Evolutionary conservation across 2,797 vertebrate species (phyloP), one percentile per base, ranked within the genome.

Genomic region (Galaxias olidus): DNA sequence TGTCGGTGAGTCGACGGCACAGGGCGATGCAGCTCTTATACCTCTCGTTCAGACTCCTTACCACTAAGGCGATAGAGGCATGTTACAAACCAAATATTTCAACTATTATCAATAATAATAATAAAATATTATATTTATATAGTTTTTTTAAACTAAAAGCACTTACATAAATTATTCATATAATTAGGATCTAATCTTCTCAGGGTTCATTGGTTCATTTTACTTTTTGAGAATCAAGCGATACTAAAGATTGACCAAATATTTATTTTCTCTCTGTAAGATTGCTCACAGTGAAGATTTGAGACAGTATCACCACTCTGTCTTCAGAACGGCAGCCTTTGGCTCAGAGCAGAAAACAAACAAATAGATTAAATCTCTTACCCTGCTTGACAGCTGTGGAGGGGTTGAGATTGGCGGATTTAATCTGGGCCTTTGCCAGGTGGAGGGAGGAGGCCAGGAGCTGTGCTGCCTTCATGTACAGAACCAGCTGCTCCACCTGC

Each of bases 401-500:
- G 0, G 96, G 96, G 77, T 96, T 99, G 86, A 99, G 91, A 8
- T 98, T 97, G 75, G 94, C 92, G 0, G 95, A 96, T 78, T 98
- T 98, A 77, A 98, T 95, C 90, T 97, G 96, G 64, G 95, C 93
- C 89, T 98, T 98, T 83, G 96, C 96, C 67, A 98, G 90, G 77
- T 99, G 97, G 75, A 99, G 91, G 40, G 96, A 96, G 10, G 96
- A 96, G 0, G 97, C 96, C 15, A 98, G 84, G 48, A 99, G 91
- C 86, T 98, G 96, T 12, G 96, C 95, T 0, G 94, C 94, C 87
- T 99, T 99, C 97, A 99, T 98, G 72, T 97, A 96, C 52, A 99
- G 86, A 68, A 98, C 96, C 90, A 98, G 84, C 89, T 98, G 96
- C 75, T 99, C 97, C 76, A 99, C 96, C 86, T 95, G 95, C 85